Evolutionary conservation across 2,888 invertebrate genomes (phyloP).

Genomic region (Pseudeuparius sepicola): DNA sequence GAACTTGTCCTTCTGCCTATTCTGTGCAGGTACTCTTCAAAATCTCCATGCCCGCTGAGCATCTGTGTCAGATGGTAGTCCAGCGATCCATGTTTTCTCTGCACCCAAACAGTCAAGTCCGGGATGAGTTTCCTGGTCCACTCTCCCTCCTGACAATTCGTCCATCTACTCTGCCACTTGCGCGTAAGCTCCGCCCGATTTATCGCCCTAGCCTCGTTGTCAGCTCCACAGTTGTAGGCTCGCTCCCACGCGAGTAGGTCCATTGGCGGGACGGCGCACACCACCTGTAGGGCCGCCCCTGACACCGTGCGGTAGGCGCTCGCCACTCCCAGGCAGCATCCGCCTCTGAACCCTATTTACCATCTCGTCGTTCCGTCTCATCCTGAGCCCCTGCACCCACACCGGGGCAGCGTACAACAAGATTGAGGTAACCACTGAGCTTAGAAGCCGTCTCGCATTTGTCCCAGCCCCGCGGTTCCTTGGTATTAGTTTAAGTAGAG

Average conservation of each 20-base stretch:
- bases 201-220: neutral
- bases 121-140: slow-evolving; percentile 10
- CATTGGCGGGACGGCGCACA: slow-evolving; percentile 15
- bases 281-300: slow-evolving; percentile 13
- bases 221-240: slow-evolving; percentile 1
- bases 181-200: neutral
- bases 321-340: slow-evolving; percentile 11
- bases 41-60: slow-evolving; percentile 9
- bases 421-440: slow-evolving; percentile 8
- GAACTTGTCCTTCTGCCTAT: slow-evolving; percentile 5
- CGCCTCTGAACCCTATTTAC: slow-evolving; percentile 6
- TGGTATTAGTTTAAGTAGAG: neutral
- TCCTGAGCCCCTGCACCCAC: slow-evolving; percentile 11
- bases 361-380: slow-evolving; percentile 10
- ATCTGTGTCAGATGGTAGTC: slow-evolving; percentile 10
- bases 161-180: slow-evolving; percentile 1
- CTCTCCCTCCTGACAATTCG: neutral
- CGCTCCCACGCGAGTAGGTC: slow-evolving; percentile 17
- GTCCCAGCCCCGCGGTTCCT: no score
- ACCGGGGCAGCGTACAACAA: slow-evolving; percentile 17
- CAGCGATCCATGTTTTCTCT: neutral
- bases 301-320: slow-evolving; percentile 17
- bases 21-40: slow-evolving; percentile 9
- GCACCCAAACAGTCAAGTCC: neutral
- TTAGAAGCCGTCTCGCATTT: slow-evolving; percentile 9